Base-by-base conservation (phyloP, 53 echinoderm and acorn worm species). In the Apostichopus leukothele region DNA sequence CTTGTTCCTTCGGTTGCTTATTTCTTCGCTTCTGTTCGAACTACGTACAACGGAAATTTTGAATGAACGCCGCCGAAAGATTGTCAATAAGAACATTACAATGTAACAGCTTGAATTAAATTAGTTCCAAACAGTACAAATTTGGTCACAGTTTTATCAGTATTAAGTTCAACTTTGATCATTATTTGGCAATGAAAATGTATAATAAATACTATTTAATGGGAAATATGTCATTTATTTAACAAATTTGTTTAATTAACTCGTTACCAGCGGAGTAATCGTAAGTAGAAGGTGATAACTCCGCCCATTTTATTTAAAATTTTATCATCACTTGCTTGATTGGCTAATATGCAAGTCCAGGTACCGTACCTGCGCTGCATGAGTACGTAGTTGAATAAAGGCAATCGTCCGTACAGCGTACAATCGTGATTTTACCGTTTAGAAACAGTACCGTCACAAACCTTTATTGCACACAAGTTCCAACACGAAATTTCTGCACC, bases 61-160 rank as follows among this genome's bases (percentile, higher is more conserved):
- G 63, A 63, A 63, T 63, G 63, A 63, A 63, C 63, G 63, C 63
- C 63, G 63, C 63, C 63, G 63, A 63, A 63, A 63, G 63, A 63
- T 11, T 63, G 63, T 63, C 63, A 13, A 63, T 16, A 63, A 63
- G 63, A 63, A 63, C 8, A 63, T 63, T 63, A 63, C 12, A 63
- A 63, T 63, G 16, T 63, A 13, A 63, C 11, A 63, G 63, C 12
- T 63, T 4, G 12, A 63, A 63, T 63, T 63, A 63, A 63, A 8
- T 13, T 63, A 63, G 63, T 63, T 63, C 63, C 63, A 63, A 6
- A 61, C 13, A 63, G 11, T 63, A 13, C 63, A 4, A 63, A 63
- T 63, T 63, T 63, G 13, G 9, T 3, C 39, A 39, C 39, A 39
- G 39, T 39, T 39, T 39, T 39, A 39, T 39, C 39, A 39, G 39